These are phyloP conservation scores for Diplodus sargus DNA, from an alignment of 2,797 vertebrate species.

Conservation along the genomic window DNA sequence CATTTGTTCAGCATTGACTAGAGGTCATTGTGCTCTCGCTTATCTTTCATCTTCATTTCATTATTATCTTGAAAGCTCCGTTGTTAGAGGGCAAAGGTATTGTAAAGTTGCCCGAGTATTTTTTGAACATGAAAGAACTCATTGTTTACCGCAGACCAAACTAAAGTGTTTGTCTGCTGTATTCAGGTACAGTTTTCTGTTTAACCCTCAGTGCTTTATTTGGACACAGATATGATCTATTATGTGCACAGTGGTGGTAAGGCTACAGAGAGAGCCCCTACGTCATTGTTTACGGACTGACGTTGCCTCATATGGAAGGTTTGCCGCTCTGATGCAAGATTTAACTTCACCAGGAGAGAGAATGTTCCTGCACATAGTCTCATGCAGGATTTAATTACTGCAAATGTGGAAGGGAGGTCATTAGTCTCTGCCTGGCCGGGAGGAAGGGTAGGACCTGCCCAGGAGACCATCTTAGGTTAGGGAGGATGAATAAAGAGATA, in stretches of 20 bases:
- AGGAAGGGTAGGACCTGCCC: slow-evolving; percentile 45
- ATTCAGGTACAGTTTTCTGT: slow-evolving; percentile 14
- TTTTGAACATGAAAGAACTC: slow-evolving; percentile 17
- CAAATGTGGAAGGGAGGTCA: slow-evolving; percentile 38
- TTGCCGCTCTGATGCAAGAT: slow-evolving; percentile 24
- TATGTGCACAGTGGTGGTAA: background rate
- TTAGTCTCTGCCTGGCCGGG: slow-evolving; percentile 57
- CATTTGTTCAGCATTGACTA: slow-evolving; percentile 26
- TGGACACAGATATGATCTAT: slow-evolving; percentile 28
- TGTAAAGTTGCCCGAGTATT: background rate
- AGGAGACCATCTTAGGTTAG: slow-evolving; percentile 37
- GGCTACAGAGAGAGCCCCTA: background rate
- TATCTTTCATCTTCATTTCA: slow-evolving; percentile 30
- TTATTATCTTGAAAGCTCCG: slow-evolving; percentile 25
- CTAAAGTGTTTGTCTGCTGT: background rate
- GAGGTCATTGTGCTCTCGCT: slow-evolving; percentile 18
- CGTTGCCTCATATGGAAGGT: slow-evolving; percentile 37
- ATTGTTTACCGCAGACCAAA: slow-evolving; percentile 17
- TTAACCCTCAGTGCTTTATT: slow-evolving; percentile 12
- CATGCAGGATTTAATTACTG: slow-evolving; percentile 62
- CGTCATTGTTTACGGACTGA: slow-evolving; percentile 34
- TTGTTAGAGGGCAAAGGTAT: slow-evolving; percentile 11
- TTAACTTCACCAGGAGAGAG: slow-evolving; percentile 23
- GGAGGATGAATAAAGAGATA: background rate
- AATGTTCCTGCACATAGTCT: slow-evolving; percentile 12